Conservation (phyloP, 2,888 invertebrate genomes). For the Leucophora obtusa region DNA sequence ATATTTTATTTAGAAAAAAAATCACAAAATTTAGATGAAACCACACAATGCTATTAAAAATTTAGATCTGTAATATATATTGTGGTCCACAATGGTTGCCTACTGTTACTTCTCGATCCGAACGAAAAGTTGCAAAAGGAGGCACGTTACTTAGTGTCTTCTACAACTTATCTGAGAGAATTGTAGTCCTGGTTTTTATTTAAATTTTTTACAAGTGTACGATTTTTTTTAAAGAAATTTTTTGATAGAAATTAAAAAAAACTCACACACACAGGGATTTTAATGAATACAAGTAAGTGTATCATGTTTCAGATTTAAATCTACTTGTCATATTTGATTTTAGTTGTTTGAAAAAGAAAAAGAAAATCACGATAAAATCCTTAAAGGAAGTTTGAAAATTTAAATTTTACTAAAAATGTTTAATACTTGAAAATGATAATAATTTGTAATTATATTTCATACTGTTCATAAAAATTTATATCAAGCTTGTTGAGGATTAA, state of each 20-base stretch:
- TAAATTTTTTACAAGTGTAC: slow-evolving; percentile 27
- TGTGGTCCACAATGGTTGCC: no score
- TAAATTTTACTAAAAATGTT: slow-evolving; percentile 15
- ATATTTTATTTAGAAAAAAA: no score
- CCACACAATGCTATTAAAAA: no score
- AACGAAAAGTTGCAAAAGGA: no score
- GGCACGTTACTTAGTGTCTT: no score
- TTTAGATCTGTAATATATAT: no score
- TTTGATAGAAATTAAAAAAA: not conserved
- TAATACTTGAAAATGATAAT: slow-evolving; percentile 1
- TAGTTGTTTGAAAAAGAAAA: not conserved
- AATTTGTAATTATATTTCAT: not conserved
- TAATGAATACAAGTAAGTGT: slow-evolving; percentile 50
- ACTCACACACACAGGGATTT: slow-evolving; percentile 48
- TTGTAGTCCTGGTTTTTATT: no score
- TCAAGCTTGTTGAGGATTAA: slow-evolving; percentile 5
- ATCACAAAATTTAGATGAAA: no score
- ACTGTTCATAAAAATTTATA: not conserved
- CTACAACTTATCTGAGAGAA: no score
- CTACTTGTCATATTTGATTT: slow-evolving; percentile 41
- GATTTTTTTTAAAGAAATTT: not conserved
- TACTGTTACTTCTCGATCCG: no score
- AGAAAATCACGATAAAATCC: not conserved
- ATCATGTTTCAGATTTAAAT: slow-evolving; percentile 53
- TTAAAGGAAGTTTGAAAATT: slow-evolving; percentile 23